Conservation (phyloP, 1,140 invertebrate genomes). For the Heliconius congener region DNA sequence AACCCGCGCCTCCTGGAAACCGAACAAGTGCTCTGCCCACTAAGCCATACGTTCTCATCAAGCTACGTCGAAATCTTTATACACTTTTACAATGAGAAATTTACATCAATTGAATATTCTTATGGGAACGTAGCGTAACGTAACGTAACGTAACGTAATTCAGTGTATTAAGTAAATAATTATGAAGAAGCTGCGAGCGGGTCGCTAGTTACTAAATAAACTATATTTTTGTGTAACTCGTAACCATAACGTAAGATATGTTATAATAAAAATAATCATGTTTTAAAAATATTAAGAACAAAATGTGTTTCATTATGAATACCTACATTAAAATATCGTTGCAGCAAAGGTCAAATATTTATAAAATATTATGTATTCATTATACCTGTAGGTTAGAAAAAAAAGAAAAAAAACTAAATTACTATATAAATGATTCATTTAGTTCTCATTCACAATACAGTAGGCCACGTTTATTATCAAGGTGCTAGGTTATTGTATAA, state of each 20-base stretch:
- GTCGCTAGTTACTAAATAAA: no score
- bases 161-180: no score
- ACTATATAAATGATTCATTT: slow-evolving; percentile 17
- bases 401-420: not conserved
- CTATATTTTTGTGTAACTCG: not conserved
- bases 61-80: no score
- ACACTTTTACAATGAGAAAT: no score
- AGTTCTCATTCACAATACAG: slow-evolving; percentile 12
- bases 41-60: no score
- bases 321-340: not conserved
- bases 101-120: no score
- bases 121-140: no score
- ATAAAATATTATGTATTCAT: not conserved
- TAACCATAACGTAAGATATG: not conserved
- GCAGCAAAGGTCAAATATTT: not conserved
- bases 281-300: not conserved
- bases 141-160: no score
- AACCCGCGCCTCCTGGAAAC: no score
- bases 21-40: no score
- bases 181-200: no score
- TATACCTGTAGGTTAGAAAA: not conserved
- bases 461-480: slow-evolving; percentile 21
- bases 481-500: slow-evolving; percentile 16
- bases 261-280: not conserved
- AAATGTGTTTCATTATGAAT: slow-evolving; percentile 5